These are phyloP conservation scores for Pristionchus maxplancki DNA, from an alignment of 2,888 invertebrate species.

Conservation along the genomic window DNA sequence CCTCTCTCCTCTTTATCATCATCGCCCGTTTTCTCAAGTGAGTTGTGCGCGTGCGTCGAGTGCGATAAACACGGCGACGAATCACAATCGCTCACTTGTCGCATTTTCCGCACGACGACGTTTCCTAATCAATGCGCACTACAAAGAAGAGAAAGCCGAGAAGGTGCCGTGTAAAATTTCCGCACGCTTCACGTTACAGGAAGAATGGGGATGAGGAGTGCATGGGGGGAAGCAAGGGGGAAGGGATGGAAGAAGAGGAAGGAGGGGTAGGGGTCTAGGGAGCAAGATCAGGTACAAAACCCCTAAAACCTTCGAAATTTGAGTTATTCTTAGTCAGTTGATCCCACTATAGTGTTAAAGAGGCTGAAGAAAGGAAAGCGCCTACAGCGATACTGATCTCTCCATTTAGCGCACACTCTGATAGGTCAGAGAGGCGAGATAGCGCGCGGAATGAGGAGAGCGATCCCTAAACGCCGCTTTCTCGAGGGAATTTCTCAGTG, in stretches of 20 bases:
- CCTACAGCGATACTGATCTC: too few relatives aligned
- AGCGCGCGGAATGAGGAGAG: too few relatives aligned
- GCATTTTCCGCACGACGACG: neutral
- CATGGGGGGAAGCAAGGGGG: neutral
- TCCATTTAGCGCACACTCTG: too few relatives aligned
- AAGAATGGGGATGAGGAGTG: conserved; percentile 22
- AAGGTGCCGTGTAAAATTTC: conserved; percentile 40
- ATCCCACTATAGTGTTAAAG: too few relatives aligned
- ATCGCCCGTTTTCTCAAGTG: conserved; percentile 31
- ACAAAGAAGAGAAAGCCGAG: conserved; percentile 1
- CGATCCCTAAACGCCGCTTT: too few relatives aligned
- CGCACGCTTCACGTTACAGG: conserved; percentile 45
- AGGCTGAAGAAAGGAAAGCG: too few relatives aligned
- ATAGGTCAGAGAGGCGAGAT: too few relatives aligned
- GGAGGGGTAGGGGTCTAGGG: neutral
- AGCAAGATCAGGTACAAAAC: too few relatives aligned
- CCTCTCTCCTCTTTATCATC: neutral
- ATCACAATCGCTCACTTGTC: neutral
- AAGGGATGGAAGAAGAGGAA: neutral
- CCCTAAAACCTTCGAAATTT: too few relatives aligned
- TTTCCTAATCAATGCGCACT: conserved; percentile 12
- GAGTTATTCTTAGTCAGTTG: too few relatives aligned
- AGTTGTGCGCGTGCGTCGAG: conserved; percentile 26
- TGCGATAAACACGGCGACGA: neutral
- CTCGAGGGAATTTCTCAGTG: conserved; percentile 24